Base-by-base conservation (phyloP, 2,113 vertebrate genomes). In the Manacus vitellinus region DNA sequence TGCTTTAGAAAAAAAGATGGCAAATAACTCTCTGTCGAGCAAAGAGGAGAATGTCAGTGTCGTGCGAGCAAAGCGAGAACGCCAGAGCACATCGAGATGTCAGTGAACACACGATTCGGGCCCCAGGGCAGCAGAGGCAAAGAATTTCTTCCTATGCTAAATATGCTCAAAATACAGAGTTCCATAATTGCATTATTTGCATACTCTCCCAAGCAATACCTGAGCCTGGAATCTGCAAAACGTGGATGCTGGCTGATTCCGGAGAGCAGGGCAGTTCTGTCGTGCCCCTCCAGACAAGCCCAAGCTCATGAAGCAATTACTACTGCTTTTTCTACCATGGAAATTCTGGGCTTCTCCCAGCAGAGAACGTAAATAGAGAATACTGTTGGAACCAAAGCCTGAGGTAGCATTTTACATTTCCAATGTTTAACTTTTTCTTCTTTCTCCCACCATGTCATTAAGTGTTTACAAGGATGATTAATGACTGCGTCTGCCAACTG, bases 391-490 rank as follows among this genome's bases (percentile, higher is more conserved):
- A 90, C 71, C 83, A 49, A 85, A 92, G 82, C 81, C 78, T 78
- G 28, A 39, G 95, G 95, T 23, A 92, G 79, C 63, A 44, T 65
- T 92, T 93, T 67, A 93, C 62, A 84, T 65, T 89, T 82, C 41
- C 30, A 54, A n/a, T 52, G 82, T 85, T 95, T 85, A 89, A 96
- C 90, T 93, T 93, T 93, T 92, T n/a, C 92, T 74, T 96, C 90
- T 68, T 72, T 92, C 88, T 85, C 37, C 4, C 33, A 78, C 88
- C 25, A 46, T 93, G 94, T 88, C 96, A 97, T 93, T 94, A 97
- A 94, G 95, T 94, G 95, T 95, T 95, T 95, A 95, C 92, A 85
- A 88, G 92, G 92, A 95, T 96, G 96, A 96, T 97, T 96, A 97
- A 96, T 93, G 95, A 88, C 92, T 90, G 94, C 67, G 49, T 92